A percentile compares a stretch with the other conserved stretches of the same genome.
Conservation (phyloP, 2,888 invertebrate species). For the Calameuta idolon region DNA sequence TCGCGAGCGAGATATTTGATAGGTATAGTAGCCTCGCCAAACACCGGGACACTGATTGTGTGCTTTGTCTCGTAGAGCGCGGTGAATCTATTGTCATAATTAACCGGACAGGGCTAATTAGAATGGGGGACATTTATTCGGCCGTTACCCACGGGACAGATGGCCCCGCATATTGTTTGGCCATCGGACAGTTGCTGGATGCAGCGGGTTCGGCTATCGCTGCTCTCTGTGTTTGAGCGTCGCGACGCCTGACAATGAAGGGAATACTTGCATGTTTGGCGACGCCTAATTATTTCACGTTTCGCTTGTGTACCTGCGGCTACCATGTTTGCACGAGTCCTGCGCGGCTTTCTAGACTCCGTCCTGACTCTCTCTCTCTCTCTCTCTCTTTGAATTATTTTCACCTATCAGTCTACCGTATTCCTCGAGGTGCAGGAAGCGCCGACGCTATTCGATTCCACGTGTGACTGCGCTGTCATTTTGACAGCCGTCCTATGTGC, state of each 20-base stretch:
- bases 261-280: slow-evolving; percentile 42
- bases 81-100: slow-evolving; percentile 27
- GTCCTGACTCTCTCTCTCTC: too few relatives aligned
- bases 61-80: slow-evolving; percentile 22
- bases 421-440: too few relatives aligned
- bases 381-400: too few relatives aligned
- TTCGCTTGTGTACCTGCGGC: slow-evolving; percentile 19
- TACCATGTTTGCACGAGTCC: too few relatives aligned
- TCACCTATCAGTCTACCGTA: too few relatives aligned
- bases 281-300: slow-evolving; percentile 48
- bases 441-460: too few relatives aligned
- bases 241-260: slow-evolving; percentile 32
- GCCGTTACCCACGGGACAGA: slow-evolving; percentile 22
- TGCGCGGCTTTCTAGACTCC: too few relatives aligned
- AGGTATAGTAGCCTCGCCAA: slow-evolving; percentile 17
- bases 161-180: slow-evolving; percentile 21
- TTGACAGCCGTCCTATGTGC: too few relatives aligned
- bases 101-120: slow-evolving; percentile 25
- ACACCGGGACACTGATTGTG: slow-evolving; percentile 24
- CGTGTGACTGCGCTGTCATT: too few relatives aligned
- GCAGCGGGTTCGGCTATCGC: slow-evolving; percentile 19
- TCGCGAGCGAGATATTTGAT: slow-evolving; percentile 26
- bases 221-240: slow-evolving; percentile 8
- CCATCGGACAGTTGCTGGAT: slow-evolving; percentile 22
- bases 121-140: slow-evolving; percentile 22